phyloP scores from a whole-genome alignment of 2,888 invertebrate species.

The Epirrita christyi region DNA sequence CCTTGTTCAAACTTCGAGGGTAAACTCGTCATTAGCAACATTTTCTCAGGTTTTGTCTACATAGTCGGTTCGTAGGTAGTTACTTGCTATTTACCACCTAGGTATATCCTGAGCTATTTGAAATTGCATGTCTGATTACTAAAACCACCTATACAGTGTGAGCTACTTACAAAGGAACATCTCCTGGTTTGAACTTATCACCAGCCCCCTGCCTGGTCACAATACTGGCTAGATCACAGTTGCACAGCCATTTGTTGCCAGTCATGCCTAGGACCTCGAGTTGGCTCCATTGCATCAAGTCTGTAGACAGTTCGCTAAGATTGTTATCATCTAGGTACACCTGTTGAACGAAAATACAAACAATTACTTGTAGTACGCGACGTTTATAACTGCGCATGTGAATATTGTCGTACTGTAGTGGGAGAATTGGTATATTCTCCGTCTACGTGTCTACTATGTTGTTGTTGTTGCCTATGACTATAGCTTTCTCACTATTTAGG shows the following conservation, averaged over 20 bases:
- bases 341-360: slow-evolving; percentile 55
- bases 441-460: too few species aligned
- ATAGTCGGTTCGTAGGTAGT: too few species aligned
- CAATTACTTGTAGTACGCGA: neutral
- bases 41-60: too few species aligned
- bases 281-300: slow-evolving; percentile 82
- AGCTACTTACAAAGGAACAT: slow-evolving; percentile 72
- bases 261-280: slow-evolving; percentile 83
- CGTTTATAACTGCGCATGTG: slow-evolving; percentile 1
- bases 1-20: too few species aligned
- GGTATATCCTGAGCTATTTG: neutral
- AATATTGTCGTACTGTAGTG: neutral
- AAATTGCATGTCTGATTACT: neutral
- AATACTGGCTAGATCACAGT: slow-evolving; percentile 82
- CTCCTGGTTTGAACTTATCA: slow-evolving; percentile 65
- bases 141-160: neutral
- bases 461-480: too few species aligned
- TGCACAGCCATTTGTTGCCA: slow-evolving; percentile 88
- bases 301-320: slow-evolving; percentile 80
- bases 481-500: too few species aligned
- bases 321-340: slow-evolving; percentile 87
- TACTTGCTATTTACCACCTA: too few species aligned
- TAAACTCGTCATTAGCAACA: too few species aligned
- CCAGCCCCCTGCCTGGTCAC: slow-evolving; percentile 70
- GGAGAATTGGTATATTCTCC: too few species aligned